phyloP scores from a whole-genome alignment of 2,797 vertebrate species.

The Sebastes nivosus region DNA sequence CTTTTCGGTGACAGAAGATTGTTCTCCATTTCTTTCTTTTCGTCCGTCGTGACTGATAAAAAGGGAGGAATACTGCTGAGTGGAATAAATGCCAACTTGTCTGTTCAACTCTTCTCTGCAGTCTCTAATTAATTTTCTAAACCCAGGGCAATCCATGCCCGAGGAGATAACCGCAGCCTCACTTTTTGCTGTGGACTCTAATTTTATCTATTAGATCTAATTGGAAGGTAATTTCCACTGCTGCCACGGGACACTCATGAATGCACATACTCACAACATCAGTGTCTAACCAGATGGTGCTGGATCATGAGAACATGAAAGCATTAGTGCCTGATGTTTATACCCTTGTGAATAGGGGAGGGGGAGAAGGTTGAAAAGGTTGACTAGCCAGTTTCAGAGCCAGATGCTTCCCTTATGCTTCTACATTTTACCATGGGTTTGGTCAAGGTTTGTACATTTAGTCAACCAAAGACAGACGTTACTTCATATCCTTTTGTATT shows the following conservation, averaged over 20 bases:
- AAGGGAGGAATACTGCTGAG: background rate
- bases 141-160: conserved; percentile 20
- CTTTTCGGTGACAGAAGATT: background rate
- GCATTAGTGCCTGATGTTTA: conserved; percentile 2
- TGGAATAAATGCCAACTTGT: conserved; percentile 3
- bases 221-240: conserved; percentile 41
- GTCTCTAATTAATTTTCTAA: conserved; percentile 40
- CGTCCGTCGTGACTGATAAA: background rate
- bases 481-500: background rate
- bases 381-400: background rate
- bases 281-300: background rate
- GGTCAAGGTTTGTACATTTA: background rate
- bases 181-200: conserved; percentile 18
- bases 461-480: background rate
- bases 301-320: conserved; percentile 9
- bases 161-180: conserved; percentile 19
- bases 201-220: conserved; percentile 46
- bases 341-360: background rate
- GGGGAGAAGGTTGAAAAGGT: background rate
- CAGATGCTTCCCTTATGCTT: background rate
- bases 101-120: conserved; percentile 4
- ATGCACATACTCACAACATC: background rate
- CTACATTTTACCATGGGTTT: background rate
- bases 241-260: conserved; percentile 23
- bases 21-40: background rate